phyloP scores from a whole-genome alignment of 92 coral and sea anemone genomes.

The Umimayanthus kanabou region DNA sequence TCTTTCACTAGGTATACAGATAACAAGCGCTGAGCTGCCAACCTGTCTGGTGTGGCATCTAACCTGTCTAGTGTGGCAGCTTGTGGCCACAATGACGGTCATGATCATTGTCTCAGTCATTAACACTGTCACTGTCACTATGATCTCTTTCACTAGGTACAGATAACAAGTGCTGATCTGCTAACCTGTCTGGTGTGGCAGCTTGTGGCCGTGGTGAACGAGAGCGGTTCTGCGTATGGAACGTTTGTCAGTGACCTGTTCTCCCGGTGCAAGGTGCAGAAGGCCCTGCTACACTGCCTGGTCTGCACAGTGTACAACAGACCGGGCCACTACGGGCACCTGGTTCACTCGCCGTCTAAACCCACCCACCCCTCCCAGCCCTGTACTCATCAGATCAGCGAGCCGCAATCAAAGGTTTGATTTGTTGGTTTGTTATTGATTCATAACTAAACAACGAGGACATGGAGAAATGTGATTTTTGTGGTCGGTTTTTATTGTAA shows the following conservation, averaged over 20 bases:
- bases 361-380: neutral
- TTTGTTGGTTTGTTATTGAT: neutral
- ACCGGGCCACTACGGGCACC: slow-evolving; percentile 57
- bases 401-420: slow-evolving; percentile 29
- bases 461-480: too few species aligned
- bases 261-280: slow-evolving; percentile 95
- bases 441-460: too few species aligned
- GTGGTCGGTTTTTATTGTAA: too few species aligned
- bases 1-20: slow-evolving; percentile 60
- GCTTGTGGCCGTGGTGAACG: slow-evolving; percentile 87
- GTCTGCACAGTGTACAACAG: slow-evolving; percentile 75
- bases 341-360: slow-evolving; percentile 10
- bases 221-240: slow-evolving; percentile 93
- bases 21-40: slow-evolving; percentile 84
- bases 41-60: neutral
- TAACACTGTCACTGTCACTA: neutral
- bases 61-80: slow-evolving; percentile 82
- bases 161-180: slow-evolving; percentile 85
- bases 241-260: slow-evolving; percentile 92
- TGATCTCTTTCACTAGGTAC: slow-evolving; percentile 46
- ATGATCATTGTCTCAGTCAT: too few species aligned
- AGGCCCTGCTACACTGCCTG: slow-evolving; percentile 93
- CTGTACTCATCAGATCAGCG: slow-evolving; percentile 25
- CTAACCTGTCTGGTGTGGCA: slow-evolving; percentile 86
- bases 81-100: slow-evolving; percentile 43